Evolutionary conservation across 2,888 invertebrate species (phyloP).

Genomic region (Folsomia manolachei): DNA sequence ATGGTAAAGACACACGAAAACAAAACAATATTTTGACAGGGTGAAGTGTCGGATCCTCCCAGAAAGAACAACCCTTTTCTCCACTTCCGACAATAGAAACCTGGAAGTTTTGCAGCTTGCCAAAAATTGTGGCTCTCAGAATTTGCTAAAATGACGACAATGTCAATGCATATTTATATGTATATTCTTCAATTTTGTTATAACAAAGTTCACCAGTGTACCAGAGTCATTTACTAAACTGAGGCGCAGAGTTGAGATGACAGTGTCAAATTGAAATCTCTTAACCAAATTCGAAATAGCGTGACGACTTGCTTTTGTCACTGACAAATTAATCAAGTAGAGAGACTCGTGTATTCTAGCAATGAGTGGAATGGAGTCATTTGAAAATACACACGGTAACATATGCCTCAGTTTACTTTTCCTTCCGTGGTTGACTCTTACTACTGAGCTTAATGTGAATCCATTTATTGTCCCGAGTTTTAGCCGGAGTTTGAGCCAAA

Average conservation of each 20-base stretch:
- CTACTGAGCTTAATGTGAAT: not conserved
- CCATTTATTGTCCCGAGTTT: not conserved
- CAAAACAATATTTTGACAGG: not conserved
- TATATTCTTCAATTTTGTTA: not conserved
- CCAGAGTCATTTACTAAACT: constrained; percentile 4
- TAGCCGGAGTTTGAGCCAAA: not conserved
- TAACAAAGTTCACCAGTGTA: no score
- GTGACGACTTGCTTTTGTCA: constrained; percentile 10
- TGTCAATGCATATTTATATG: not conserved
- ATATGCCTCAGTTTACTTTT: not conserved
- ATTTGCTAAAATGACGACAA: not conserved
- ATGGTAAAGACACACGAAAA: not conserved
- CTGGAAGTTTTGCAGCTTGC: not conserved
- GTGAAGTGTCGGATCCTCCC: not conserved
- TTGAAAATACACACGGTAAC: no score
- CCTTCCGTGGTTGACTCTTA: not conserved
- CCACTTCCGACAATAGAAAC: not conserved
- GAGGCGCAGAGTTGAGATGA: constrained; percentile 3
- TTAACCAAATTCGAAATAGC: constrained; percentile 13
- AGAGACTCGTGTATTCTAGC: not conserved
- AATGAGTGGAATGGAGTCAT: no score
- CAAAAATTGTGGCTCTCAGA: not conserved
- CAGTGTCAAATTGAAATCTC: constrained; percentile 16
- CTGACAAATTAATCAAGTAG: constrained; percentile 16
- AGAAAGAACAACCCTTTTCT: no score